These are phyloP conservation scores for Lathronympha strigana DNA, from an alignment of 2,888 invertebrate species.

Conservation along the genomic window DNA sequence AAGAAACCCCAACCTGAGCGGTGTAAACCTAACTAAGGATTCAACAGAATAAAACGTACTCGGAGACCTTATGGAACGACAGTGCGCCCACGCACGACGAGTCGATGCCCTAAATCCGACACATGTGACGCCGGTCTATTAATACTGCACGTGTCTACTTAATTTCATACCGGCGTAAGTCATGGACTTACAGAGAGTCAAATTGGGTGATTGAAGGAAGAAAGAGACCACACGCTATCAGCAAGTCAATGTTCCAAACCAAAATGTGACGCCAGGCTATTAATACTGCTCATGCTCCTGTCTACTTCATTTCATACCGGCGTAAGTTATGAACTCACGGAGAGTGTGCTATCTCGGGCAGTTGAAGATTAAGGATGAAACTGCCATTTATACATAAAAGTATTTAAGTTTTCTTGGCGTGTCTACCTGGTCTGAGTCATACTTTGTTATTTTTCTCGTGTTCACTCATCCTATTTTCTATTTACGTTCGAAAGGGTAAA, in stretches of 20 bases:
- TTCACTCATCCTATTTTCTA: too few relatives aligned
- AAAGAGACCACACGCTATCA: slow-evolving; percentile 47
- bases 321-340: slow-evolving; percentile 39
- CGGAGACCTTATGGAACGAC: not conserved
- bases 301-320: slow-evolving; percentile 55
- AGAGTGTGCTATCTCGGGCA: too few relatives aligned
- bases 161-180: slow-evolving; percentile 51
- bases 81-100: slow-evolving; percentile 49
- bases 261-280: slow-evolving; percentile 55
- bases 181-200: not conserved
- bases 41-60: too few relatives aligned
- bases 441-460: too few relatives aligned
- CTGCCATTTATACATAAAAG: too few relatives aligned
- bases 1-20: too few relatives aligned
- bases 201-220: not conserved
- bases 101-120: slow-evolving; percentile 65
- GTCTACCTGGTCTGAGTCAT: too few relatives aligned
- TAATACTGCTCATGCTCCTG: slow-evolving; percentile 57
- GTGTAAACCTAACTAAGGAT: too few relatives aligned
- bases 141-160: slow-evolving; percentile 60
- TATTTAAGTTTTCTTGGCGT: too few relatives aligned
- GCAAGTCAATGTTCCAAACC: slow-evolving; percentile 64
- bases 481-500: too few relatives aligned
- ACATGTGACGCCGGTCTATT: slow-evolving; percentile 56
- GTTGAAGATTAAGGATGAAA: too few relatives aligned